Base-by-base conservation (phyloP, 2,888 invertebrate genomes). In the Agrypnus murinus region DNA sequence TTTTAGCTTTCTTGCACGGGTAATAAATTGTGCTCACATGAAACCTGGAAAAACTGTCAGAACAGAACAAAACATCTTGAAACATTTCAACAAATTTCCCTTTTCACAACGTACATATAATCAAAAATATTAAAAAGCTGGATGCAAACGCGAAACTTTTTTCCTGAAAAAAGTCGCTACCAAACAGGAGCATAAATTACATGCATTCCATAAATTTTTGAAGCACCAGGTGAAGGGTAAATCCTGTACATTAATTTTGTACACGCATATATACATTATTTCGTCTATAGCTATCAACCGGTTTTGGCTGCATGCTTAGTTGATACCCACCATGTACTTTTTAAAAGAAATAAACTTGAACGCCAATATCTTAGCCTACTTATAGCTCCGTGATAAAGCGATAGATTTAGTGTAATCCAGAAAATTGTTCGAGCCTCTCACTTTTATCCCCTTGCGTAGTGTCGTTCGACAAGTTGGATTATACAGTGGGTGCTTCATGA, bases 381-480 rank as follows among this genome's bases (percentile, higher is more conserved):
- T 48, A 48, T 48, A 48, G 5, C 6, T 1, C 48, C 31, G 17
- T 25, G 25, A 48, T 17, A 48, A 48, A 8, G 48, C 19, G 25
- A n/a, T n/a, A 12, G 48, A 19, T 48, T 48, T 12, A 48, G 48
- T 48, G 7, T 31, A 48, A 48, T 48, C 48, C 48, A 25, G 48
- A 48, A 46, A 19, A 48, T 31, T 48, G 48, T 31, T 10, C 25
- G 25, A 31, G 48, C 48, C 48, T 48, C 48, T 48, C 48, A 48
- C 48, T 48, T 48, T 31, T 48, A 48, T 48, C 48, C 48, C 31
- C 10, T 25, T n/a, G 5, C 25, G 3, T 31, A 15, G 15, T 43
- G 14, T 15, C 43, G 1, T 14, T 14, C 43, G 43, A 43, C 12
- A 40, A 10, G 12, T 12, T 40, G 12, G 10, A 40, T 40, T 40